These are phyloP conservation scores for Tinea trinotella DNA, from an alignment of 2,888 invertebrate genomes.

Conservation along the genomic window DNA sequence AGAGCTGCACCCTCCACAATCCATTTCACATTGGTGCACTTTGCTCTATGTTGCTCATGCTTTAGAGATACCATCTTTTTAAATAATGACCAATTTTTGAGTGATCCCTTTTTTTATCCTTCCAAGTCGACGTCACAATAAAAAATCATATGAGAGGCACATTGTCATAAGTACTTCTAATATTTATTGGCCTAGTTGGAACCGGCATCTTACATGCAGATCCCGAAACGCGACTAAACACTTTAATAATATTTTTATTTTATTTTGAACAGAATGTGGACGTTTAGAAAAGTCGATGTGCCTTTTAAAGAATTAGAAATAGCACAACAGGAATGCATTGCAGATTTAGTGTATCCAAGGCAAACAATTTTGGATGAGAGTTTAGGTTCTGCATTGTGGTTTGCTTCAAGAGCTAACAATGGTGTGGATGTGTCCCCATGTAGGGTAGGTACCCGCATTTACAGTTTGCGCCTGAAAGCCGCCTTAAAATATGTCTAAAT, in stretches of 20 bases:
- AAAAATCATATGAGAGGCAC: too few species aligned
- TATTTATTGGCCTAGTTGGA: too few species aligned
- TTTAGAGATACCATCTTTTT: too few species aligned
- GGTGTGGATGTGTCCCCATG: slow-evolving; percentile 72
- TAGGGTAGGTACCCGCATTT: slow-evolving; percentile 61
- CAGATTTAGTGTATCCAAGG: slow-evolving; percentile 87
- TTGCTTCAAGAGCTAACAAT: slow-evolving; percentile 86
- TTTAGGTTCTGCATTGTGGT: slow-evolving; percentile 96
- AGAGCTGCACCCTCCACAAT: too few species aligned
- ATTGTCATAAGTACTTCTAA: too few species aligned
- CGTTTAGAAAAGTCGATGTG: slow-evolving; percentile 86
- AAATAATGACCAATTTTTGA: too few species aligned
- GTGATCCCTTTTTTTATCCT: too few species aligned
- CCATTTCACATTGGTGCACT: too few species aligned
- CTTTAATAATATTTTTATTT: background rate
- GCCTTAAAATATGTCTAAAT: background rate
- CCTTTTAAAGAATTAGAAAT: slow-evolving; percentile 75
- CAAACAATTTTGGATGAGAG: slow-evolving; percentile 95
- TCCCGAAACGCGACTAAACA: too few species aligned
- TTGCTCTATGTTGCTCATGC: too few species aligned
- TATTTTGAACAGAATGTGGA: slow-evolving; percentile 79
- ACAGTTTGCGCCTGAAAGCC: slow-evolving; percentile 29
- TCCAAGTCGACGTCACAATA: too few species aligned
- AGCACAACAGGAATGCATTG: slow-evolving; percentile 72
- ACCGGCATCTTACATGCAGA: too few species aligned